Base-by-base conservation (phyloP, 2,797 vertebrate genomes). In the Chaetophractus vellerosus region DNA sequence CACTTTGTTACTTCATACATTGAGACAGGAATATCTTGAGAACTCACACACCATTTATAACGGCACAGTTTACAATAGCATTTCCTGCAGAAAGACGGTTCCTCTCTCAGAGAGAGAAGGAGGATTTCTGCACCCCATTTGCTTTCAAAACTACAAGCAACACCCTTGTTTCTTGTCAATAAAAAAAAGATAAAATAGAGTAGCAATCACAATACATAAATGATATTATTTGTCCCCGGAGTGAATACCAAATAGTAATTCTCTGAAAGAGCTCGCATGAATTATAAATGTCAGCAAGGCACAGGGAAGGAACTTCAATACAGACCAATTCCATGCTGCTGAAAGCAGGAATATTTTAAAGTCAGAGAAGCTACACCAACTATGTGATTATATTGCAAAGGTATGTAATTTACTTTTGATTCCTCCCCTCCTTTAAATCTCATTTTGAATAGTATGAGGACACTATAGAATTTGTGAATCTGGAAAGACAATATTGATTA, bases 21-120 rank as follows among this genome's bases (percentile, higher is more conserved):
- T 11, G 66, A 96, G 94, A 95, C 52, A 88, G 96, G 80, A 96
- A 94, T 98, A 97, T 98, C 96, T 97, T 93, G 96, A 98, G 97
- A 95, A 98, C 96, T 98, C 97, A 97, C 97, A 98, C 98, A 95
- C 97, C 97, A 95, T 97, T 98, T 91, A 64, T 97, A 96, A 96
- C 12, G 75, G 80, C 79, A 96, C 89, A 97, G 97, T 98, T 97
- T 98, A 98, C 96, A 98, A 98, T 95, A 98, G 92, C 95, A 95
- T 97, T 98, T 98, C 92, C 96, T 96, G 80, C 69, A 93, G 74
- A 98, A 97, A 97, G 84, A 91, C 85, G 91, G 88, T 96, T 57
- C 9, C 68, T 97, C 83, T 96, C 87, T 94, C 93, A 92, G 88
- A 98, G 97, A 96, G 84, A 95, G 80, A 88, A 88, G 79, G 82